phyloP scores from a whole-genome alignment of 1,140 invertebrate species.

The Manduca sexta region DNA sequence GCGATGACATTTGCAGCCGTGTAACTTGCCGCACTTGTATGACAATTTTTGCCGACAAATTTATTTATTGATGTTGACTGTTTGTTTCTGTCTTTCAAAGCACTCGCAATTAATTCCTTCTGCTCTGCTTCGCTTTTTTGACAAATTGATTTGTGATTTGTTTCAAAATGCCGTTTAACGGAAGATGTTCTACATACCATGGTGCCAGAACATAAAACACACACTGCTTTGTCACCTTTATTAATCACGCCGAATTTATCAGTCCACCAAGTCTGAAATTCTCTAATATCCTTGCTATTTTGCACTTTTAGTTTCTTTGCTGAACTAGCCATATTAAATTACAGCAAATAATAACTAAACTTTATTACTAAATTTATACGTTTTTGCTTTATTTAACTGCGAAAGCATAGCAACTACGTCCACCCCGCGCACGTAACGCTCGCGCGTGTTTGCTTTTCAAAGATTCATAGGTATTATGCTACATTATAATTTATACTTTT shows the following conservation, averaged over 20 bases:
- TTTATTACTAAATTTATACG: too few species aligned
- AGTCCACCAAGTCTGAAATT: conserved; percentile 11
- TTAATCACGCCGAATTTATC: conserved; percentile 7
- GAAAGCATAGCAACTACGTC: too few species aligned
- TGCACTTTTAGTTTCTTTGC: conserved; percentile 9
- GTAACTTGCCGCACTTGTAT: conserved; percentile 14
- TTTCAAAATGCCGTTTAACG: conserved; percentile 1
- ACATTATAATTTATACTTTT: too few species aligned
- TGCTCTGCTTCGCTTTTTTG: conserved; percentile 13
- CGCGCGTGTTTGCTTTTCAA: too few species aligned
- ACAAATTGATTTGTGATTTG: conserved; percentile 12
- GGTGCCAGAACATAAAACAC: background rate
- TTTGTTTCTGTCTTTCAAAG: conserved; percentile 12
- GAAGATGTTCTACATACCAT: background rate
- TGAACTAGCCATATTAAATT: conserved; percentile 7
- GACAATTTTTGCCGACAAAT: conserved; percentile 12
- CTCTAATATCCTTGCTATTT: conserved; percentile 1
- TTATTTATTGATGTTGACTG: conserved; percentile 11
- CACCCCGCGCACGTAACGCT: too few species aligned
- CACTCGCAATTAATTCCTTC: conserved; percentile 12
- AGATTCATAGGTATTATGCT: too few species aligned
- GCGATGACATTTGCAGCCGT: conserved; percentile 13
- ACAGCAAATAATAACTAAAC: too few species aligned
- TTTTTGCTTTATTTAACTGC: too few species aligned
- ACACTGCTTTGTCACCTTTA: background rate